Percentiles rank a stretch among this genome's conserved stretches.
phyloP scores from a whole-genome alignment of 2,113 vertebrate genomes.

The Manacus vitellinus region DNA sequence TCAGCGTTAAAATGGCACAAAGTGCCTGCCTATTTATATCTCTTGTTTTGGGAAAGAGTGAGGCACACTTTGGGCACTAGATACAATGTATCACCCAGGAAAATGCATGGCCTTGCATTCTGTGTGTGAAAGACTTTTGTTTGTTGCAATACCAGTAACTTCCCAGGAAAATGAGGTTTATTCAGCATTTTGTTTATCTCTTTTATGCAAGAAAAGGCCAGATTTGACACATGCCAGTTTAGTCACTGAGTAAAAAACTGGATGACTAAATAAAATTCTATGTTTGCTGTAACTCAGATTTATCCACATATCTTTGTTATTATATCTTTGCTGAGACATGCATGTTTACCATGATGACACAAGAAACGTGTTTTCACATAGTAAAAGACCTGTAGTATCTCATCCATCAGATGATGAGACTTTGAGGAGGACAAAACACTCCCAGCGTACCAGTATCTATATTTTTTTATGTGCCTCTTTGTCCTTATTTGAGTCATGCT shows the following conservation, averaged over 20 bases:
- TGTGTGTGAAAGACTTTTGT: not conserved
- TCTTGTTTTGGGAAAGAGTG: conserved; percentile 32
- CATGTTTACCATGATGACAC: not conserved
- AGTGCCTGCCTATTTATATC: conserved; percentile 27
- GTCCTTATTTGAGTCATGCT: not conserved
- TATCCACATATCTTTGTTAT: not conserved
- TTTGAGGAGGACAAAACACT: not conserved
- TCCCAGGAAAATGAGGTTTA: not conserved
- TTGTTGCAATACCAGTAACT: conserved; percentile 26
- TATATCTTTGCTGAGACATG: not conserved
- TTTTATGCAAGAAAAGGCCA: not conserved
- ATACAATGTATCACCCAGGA: conserved; percentile 39
- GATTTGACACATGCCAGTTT: not conserved
- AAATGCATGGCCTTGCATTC: not conserved
- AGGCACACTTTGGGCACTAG: conserved; percentile 13
- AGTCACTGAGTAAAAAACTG: not conserved
- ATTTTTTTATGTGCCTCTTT: not conserved
- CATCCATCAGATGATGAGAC: not conserved
- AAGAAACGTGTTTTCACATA: not conserved
- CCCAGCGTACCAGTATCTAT: not conserved
- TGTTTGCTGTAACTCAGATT: not conserved
- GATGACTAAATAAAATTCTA: not conserved
- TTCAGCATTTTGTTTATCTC: not conserved
- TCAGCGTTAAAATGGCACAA: conserved; percentile 33
- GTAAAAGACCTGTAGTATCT: not conserved